phyloP scores from a whole-genome alignment of 1,140 invertebrate genomes.

The Platyscapa corneri region DNA sequence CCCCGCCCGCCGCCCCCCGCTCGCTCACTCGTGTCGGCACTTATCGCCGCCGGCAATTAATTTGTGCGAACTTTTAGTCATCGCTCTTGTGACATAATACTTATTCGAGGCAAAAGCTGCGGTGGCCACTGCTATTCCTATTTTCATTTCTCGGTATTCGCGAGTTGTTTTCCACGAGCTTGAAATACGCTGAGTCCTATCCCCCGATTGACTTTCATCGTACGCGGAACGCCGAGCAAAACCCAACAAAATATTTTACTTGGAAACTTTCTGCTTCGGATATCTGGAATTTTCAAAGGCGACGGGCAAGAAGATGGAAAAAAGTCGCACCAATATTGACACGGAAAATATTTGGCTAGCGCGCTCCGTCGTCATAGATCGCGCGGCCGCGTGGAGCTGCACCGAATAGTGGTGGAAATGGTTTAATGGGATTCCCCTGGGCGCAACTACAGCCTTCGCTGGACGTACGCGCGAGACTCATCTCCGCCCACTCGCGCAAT shows the following conservation, averaged over 20 bases:
- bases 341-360: constrained; percentile 6
- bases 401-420: background rate
- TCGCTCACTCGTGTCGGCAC: too few species aligned
- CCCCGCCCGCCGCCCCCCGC: too few species aligned
- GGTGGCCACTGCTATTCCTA: background rate
- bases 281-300: background rate
- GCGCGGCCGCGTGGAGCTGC: background rate
- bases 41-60: constrained; percentile 12
- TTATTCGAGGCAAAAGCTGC: too few species aligned
- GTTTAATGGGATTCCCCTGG: background rate
- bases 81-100: background rate
- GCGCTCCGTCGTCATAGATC: too few species aligned
- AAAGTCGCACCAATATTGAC: background rate
- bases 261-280: background rate
- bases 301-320: too few species aligned
- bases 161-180: background rate
- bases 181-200: background rate
- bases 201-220: background rate
- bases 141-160: background rate
- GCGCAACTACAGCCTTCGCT: background rate
- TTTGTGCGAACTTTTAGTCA: background rate
- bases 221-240: background rate
- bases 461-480: background rate
- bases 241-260: background rate
- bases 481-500: constrained; percentile 14